Base-by-base conservation (phyloP, 2,113 vertebrate genomes). In the Scomber scombrus region DNA sequence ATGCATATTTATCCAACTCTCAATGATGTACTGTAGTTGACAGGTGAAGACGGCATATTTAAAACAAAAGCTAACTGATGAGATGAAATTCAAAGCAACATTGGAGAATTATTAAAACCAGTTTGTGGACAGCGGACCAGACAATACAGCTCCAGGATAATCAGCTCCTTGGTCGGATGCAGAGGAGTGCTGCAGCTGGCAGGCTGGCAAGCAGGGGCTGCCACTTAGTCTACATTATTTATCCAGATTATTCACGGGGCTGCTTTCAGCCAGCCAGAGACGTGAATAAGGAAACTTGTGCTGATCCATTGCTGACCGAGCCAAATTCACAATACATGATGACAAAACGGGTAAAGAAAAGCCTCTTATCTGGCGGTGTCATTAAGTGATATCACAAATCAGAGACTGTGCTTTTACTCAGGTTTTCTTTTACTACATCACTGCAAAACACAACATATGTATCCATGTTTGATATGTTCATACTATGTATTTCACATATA, bases 181-280 rank as follows among this genome's bases (percentile, higher is more conserved):
- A 47, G 57, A 47, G 49, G 73, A 73, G 74, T 60, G 66, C 81
- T 80, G 64, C 83, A 78, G 73, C 75, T 81, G 71, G 66, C 73
- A 75, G 63, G 34, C 34, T 40, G 34, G 34, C 34, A 40, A 6
- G 46, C 21, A 52, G n/a, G 0, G 23, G 50, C 34, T 58, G 72
- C 71, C 66, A 85, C 71, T 87, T 80, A 71, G 52, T 71, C 46
- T 75, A 60, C 66, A 83, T 86, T 84, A 83, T 84, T 79, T 50
- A 84, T 83, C 79, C 64, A 73, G 66, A 81, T 86, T 80, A 82
- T 86, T 83, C 73, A 72, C 52, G 52, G 55, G 29, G 21, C 64
- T 75, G 67, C 72, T 51, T 71, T 72, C 78, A 75, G 73, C 29
- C 52, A 60, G 60, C 11, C 21, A 46, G 50, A 64, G 47, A 78